phyloP scores from a whole-genome alignment of 2,888 invertebrate species.

The Noctua janthe region DNA sequence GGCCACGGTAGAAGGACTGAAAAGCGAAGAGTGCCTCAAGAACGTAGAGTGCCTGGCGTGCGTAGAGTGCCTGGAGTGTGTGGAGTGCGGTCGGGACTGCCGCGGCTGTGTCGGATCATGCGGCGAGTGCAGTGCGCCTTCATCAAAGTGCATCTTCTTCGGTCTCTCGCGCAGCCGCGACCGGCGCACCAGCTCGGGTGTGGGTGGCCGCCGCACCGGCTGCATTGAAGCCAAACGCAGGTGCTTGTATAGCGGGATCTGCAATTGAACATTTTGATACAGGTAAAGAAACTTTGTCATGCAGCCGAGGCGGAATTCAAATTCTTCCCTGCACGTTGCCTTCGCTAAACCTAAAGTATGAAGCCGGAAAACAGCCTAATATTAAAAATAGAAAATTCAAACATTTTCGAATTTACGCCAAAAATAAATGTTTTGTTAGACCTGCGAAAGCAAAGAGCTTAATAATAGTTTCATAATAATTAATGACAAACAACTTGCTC shows the following conservation, averaged over 20 bases:
- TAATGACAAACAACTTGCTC: too few relatives aligned
- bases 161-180: conserved; percentile 73
- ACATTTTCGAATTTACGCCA: too few relatives aligned
- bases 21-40: background rate
- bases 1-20: background rate
- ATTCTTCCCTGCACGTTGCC: too few relatives aligned
- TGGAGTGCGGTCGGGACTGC: background rate
- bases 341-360: too few relatives aligned
- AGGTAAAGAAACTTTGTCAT: background rate
- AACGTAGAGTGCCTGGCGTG: background rate
- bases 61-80: background rate
- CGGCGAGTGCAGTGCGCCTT: background rate
- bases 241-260: conserved; percentile 93
- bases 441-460: too few relatives aligned
- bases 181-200: conserved; percentile 88
- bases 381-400: too few relatives aligned
- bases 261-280: conserved; percentile 5
- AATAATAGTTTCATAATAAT: too few relatives aligned
- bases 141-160: conserved; percentile 34
- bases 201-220: conserved; percentile 89
- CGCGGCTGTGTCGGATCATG: background rate
- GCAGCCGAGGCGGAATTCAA: background rate
- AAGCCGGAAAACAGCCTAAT: too few relatives aligned
- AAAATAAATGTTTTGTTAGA: too few relatives aligned
- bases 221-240: conserved; percentile 91